Conservation (phyloP, 2,888 invertebrate species). For the Torymus aiolomorphi region DNA sequence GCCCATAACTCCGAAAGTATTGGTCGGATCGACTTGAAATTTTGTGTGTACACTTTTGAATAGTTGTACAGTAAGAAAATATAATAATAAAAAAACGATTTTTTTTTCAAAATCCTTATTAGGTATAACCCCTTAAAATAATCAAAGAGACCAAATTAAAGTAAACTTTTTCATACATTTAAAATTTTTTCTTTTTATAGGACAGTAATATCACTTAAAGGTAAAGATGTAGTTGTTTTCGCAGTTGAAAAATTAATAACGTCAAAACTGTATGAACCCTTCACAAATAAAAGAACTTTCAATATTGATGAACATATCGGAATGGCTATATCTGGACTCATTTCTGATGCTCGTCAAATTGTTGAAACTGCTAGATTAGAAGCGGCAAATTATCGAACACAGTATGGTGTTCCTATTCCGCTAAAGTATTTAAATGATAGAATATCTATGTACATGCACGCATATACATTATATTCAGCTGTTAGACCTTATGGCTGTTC, state of each 20-base stretch:
- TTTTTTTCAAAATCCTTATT: too few species aligned
- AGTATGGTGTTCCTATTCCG: constrained; percentile 92
- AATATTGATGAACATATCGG: constrained; percentile 96
- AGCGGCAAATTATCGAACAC: constrained; percentile 92
- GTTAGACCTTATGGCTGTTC: constrained; percentile 98
- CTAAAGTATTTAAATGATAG: constrained; percentile 93
- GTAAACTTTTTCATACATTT: too few species aligned
- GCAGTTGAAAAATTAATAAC: constrained; percentile 98
- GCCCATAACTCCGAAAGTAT: too few species aligned
- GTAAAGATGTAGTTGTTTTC: constrained; percentile 97
- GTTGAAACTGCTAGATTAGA: constrained; percentile 96
- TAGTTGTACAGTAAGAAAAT: too few species aligned
- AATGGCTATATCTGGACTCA: constrained; percentile 93
- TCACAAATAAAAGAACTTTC: constrained; percentile 93
- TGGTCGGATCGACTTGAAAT: too few species aligned
- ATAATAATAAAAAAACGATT: too few species aligned
- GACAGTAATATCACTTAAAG: constrained; percentile 94
- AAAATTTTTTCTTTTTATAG: constrained; percentile 74
- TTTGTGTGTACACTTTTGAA: too few species aligned
- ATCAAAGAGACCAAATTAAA: too few species aligned
- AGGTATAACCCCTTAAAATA: too few species aligned
- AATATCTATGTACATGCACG: constrained; percentile 97
- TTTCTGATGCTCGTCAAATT: constrained; percentile 95
- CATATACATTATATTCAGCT: constrained; percentile 98
- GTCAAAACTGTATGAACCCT: constrained; percentile 93